Evolutionary conservation across 2,797 vertebrate species (phyloP), one percentile per base, ranked within the genome.

Genomic region (Cynopterus sphinx): DNA sequence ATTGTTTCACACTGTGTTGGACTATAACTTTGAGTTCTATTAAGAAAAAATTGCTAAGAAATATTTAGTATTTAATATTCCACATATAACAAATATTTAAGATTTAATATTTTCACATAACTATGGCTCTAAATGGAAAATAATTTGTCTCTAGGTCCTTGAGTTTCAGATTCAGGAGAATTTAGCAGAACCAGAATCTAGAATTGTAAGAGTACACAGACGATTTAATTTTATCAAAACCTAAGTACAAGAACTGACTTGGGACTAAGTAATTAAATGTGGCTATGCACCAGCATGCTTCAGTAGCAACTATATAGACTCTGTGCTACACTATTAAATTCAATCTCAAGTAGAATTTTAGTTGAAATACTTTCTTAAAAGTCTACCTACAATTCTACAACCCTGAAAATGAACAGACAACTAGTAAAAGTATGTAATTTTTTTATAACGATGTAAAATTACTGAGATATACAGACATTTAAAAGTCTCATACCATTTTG

Each of bases 171-270:
- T 91, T 79, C 65, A 46, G 68, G 31, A 82, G 79, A 92, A 83
- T 96, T 90, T 82, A 91, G 55, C 33, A 91, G 87, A 95, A 86
- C 7, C 33, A 83, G 26, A 88, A 85, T 74, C 59, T 74, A 88
- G 87, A 81, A 15, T 36, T 90, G 13, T 73, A 1, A 71, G 36
- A 75, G 53, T 71, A 89, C 63, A n/a, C 0, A 43, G 33, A 41
- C 79, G 93, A 91, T 87, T 93, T 95, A 83, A 73, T 75, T 90
- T 74, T 70, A 91, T 70, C 90, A 87, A 90, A 89, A 87, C 7
- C 46, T 87, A 77, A 85, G 63, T 51, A 83, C 7, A 94, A 65
- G 73, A 94, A 77, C 24, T 43, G 13, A 75, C 41, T 75, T 55
- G 41, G 39, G 19, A 87, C 85, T 78, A 31, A 77, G 39, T 78